Evolutionary conservation across 1,140 invertebrate genomes (phyloP).

Genomic region (Pogonus chalceus): DNA sequence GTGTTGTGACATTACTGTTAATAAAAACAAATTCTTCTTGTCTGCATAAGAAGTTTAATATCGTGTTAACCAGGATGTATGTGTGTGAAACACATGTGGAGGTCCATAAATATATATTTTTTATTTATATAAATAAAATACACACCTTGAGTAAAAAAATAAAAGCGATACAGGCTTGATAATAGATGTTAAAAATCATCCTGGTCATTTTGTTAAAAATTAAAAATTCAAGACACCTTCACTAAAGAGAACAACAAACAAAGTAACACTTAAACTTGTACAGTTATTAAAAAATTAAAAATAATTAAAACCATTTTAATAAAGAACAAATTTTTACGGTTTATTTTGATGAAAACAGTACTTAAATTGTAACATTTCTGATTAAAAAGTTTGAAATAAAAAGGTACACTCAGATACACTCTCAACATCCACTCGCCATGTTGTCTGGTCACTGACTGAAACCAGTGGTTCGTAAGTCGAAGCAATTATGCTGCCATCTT

Average conservation of each 20-base stretch:
- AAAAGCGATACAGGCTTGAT: not conserved
- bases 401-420: not conserved
- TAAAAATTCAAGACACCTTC: not conserved
- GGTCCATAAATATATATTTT: not conserved
- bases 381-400: not conserved
- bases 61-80: not conserved
- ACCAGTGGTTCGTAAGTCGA: too few relatives aligned
- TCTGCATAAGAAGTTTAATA: too few relatives aligned
- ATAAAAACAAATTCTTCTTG: not conserved
- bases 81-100: slow-evolving; percentile 4
- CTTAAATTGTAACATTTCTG: not conserved
- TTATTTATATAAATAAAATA: not conserved
- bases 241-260: not conserved
- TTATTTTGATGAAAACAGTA: not conserved
- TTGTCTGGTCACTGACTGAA: slow-evolving; percentile 6
- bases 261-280: not conserved
- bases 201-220: not conserved
- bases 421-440: slow-evolving; percentile 1
- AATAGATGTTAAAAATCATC: not conserved
- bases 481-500: too few relatives aligned
- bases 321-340: not conserved
- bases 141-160: not conserved
- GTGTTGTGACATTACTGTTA: not conserved
- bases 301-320: not conserved
- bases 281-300: not conserved